Evolutionary conservation across 1,140 invertebrate genomes (phyloP).

Genomic region (Hormaphis cornu): DNA sequence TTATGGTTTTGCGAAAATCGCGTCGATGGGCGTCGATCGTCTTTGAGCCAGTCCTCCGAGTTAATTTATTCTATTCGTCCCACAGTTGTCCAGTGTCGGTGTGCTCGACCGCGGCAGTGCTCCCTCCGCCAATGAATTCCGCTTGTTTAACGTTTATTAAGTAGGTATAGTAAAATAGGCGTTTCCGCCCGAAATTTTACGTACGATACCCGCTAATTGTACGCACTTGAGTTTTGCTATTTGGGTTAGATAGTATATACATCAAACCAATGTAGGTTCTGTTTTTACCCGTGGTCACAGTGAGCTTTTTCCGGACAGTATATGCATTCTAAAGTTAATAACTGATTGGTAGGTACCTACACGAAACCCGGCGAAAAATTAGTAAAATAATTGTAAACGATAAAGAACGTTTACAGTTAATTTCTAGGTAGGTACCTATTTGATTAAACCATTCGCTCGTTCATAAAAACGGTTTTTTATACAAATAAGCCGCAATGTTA

Average conservation of each 20-base stretch:
- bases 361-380: no score
- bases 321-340: no score
- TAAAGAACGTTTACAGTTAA: no score
- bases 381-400: no score
- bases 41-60: not conserved
- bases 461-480: no score
- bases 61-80: not conserved
- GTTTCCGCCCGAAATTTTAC: not conserved
- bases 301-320: no score
- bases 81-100: not conserved
- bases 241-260: not conserved
- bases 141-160: slow-evolving; percentile 7
- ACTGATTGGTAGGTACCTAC: no score
- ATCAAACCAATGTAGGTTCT: no score
- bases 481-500: no score
- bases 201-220: not conserved
- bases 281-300: not conserved
- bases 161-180: not conserved
- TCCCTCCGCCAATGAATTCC: not conserved
- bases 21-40: not conserved
- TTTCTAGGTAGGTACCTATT: no score
- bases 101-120: no score
- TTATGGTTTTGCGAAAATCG: not conserved
- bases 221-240: not conserved
- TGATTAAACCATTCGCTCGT: no score